Evolutionary conservation across 2,113 vertebrate species (phyloP).

Genomic region (Dascyllus trimaculatus): DNA sequence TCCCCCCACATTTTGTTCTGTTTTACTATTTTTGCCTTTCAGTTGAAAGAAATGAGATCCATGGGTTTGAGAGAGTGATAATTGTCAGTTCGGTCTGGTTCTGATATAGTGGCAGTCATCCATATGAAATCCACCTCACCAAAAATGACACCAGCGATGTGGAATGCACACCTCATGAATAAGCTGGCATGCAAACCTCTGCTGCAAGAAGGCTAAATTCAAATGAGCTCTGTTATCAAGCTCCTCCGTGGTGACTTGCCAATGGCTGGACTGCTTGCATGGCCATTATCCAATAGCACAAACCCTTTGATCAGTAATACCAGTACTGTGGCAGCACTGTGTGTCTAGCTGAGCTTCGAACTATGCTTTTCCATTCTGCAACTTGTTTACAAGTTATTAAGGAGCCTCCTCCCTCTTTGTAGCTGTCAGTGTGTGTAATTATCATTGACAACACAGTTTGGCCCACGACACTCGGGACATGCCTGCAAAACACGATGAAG

Average conservation of each 20-base stretch:
- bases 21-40: slow-evolving; percentile 11
- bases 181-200: slow-evolving; percentile 58
- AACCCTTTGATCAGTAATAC: slow-evolving; percentile 66
- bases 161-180: slow-evolving; percentile 72
- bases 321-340: slow-evolving; percentile 38
- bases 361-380: slow-evolving; percentile 59
- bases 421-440: slow-evolving; percentile 68
- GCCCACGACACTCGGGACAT: slow-evolving; percentile 57
- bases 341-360: slow-evolving; percentile 29
- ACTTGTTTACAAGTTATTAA: slow-evolving; percentile 74
- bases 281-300: slow-evolving; percentile 57
- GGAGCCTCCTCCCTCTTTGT: slow-evolving; percentile 49
- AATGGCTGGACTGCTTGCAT: slow-evolving; percentile 51
- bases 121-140: slow-evolving; percentile 48
- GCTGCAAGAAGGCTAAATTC: slow-evolving; percentile 49
- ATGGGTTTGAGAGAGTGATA: slow-evolving; percentile 51
- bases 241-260: slow-evolving; percentile 56
- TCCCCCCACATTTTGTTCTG: slow-evolving; percentile 15
- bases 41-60: slow-evolving; percentile 16
- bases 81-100: slow-evolving; percentile 67
- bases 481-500: slow-evolving; percentile 43
- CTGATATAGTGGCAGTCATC: slow-evolving; percentile 59
- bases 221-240: slow-evolving; percentile 69
- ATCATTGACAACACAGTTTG: slow-evolving; percentile 66
- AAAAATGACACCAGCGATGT: slow-evolving; percentile 64